Percentiles rank a stretch among this genome's conserved stretches.
Conservation (phyloP, 2,888 invertebrate species). For the Chalcis sispes region DNA sequence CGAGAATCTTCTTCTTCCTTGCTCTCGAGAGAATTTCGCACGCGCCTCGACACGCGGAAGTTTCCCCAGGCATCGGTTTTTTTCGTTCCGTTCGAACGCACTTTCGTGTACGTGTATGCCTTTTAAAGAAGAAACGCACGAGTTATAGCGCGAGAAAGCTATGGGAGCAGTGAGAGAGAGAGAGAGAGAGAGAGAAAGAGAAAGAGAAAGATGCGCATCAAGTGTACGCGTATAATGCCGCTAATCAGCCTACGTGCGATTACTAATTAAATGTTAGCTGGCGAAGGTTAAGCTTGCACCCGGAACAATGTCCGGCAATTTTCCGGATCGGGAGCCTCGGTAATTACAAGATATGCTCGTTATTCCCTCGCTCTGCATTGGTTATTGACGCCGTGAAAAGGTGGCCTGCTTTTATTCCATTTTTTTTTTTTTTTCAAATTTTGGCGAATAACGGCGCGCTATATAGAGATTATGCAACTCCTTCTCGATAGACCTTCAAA, state of each 20-base stretch:
- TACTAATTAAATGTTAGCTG: slow-evolving; percentile 46
- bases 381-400: slow-evolving; percentile 3
- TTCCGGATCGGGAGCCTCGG: slow-evolving; percentile 28
- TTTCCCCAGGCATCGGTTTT: slow-evolving; percentile 14
- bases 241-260: slow-evolving; percentile 45
- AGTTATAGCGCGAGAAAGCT: too few species aligned
- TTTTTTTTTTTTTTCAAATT: too few species aligned
- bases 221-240: neutral
- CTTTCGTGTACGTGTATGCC: neutral
- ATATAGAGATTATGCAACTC: too few species aligned
- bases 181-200: neutral
- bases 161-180: neutral
- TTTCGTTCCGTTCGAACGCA: slow-evolving; percentile 16
- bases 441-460: too few species aligned
- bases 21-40: slow-evolving; percentile 27
- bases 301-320: slow-evolving; percentile 50
- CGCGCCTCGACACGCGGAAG: slow-evolving; percentile 38
- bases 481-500: too few species aligned
- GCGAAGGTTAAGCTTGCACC: neutral
- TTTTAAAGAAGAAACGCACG: too few species aligned
- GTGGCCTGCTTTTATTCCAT: neutral
- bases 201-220: slow-evolving; percentile 27
- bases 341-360: slow-evolving; percentile 39
- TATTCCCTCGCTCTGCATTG: neutral
- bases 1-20: neutral